Evolutionary conservation across 2,797 vertebrate genomes (phyloP).

Genomic region (Poecilia velifera): DNA sequence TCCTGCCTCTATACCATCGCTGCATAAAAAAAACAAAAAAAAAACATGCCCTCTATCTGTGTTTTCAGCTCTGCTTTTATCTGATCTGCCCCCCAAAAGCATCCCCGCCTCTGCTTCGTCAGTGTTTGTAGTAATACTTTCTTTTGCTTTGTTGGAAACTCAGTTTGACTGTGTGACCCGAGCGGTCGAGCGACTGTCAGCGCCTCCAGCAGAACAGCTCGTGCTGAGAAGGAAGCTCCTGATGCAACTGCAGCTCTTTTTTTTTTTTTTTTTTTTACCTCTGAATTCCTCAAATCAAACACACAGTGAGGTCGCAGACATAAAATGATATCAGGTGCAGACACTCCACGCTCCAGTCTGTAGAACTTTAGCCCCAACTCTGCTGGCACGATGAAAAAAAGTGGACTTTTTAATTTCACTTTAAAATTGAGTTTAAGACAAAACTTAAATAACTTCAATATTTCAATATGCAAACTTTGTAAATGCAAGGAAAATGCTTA

Average conservation of each 20-base stretch:
- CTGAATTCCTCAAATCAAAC: constrained; percentile 20
- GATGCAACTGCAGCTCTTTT: constrained; percentile 16
- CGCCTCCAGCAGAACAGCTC: constrained; percentile 24
- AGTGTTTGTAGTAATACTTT: constrained; percentile 15
- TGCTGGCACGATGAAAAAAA: constrained; percentile 9
- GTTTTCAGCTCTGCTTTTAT: constrained; percentile 38
- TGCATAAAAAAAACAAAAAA: background rate
- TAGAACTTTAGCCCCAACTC: constrained; percentile 12
- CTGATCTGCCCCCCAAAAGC: background rate
- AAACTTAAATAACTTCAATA: background rate
- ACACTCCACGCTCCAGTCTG: constrained; percentile 18
- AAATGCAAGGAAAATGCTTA: background rate
- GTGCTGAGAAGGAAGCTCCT: constrained; percentile 30
- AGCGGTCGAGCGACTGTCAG: constrained; percentile 8
- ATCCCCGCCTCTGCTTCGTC: background rate
- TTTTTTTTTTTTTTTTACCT: background rate
- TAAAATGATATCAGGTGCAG: constrained; percentile 34
- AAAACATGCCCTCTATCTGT: constrained; percentile 33
- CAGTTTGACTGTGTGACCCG: constrained; percentile 42
- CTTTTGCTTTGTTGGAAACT: constrained; percentile 18
- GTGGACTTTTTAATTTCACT: constrained; percentile 10
- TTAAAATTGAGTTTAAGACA: background rate
- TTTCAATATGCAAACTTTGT: background rate
- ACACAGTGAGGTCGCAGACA: background rate
- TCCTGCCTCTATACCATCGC: background rate